These are phyloP conservation scores for Phrynosoma platyrhinos DNA, from an alignment of 2,113 vertebrate genomes.

Conservation along the genomic window DNA sequence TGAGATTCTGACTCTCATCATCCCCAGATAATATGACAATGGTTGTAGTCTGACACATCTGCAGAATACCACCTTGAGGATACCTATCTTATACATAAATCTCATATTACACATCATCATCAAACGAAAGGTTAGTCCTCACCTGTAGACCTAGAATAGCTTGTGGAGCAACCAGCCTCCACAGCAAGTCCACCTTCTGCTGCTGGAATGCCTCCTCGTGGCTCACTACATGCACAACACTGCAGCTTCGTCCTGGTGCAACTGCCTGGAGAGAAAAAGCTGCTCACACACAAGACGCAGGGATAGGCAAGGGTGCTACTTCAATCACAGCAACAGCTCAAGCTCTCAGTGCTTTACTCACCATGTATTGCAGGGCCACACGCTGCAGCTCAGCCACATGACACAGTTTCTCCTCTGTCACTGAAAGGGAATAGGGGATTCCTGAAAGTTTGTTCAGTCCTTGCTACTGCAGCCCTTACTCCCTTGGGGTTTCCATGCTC, in stretches of 20 bases:
- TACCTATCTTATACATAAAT: not conserved
- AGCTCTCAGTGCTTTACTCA: slow-evolving; percentile 46
- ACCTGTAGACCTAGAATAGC: slow-evolving; percentile 72
- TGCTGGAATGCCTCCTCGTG: slow-evolving; percentile 94
- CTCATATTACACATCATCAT: too few species aligned
- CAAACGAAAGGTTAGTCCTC: not conserved
- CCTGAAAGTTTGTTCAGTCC: rapidly evolving
- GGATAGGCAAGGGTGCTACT: not conserved
- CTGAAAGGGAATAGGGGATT: slow-evolving; percentile 71
- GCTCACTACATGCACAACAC: slow-evolving; percentile 88
- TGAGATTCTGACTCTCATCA: not conserved
- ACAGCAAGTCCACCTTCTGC: slow-evolving; percentile 92
- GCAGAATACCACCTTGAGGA: not conserved
- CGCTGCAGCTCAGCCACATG: slow-evolving; percentile 86
- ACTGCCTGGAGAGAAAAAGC: slow-evolving; percentile 53
- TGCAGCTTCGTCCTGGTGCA: slow-evolving; percentile 57
- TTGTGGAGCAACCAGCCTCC: slow-evolving; percentile 81
- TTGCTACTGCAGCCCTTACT: not conserved
- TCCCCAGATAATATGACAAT: not conserved
- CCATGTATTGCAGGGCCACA: slow-evolving; percentile 72
- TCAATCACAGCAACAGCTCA: not conserved
- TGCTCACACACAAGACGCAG: not conserved
- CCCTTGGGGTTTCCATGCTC: too few species aligned
- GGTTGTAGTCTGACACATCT: not conserved
- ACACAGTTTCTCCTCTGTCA: slow-evolving; percentile 83